These are phyloP conservation scores for Siniperca knerii DNA, from an alignment of 2,113 vertebrate species.

Conservation along the genomic window DNA sequence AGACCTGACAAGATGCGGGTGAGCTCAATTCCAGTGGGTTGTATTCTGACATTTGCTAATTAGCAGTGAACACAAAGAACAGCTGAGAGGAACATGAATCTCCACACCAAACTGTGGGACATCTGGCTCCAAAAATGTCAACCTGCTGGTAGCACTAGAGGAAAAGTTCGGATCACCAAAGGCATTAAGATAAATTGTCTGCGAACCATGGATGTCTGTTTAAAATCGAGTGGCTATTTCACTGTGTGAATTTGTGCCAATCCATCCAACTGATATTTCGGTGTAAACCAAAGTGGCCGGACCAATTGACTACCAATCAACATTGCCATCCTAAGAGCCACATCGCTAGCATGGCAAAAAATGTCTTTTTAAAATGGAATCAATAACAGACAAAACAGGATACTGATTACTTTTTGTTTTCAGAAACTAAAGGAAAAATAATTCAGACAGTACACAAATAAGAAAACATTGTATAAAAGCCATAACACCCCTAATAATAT, in stretches of 20 bases:
- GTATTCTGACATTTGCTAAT: background rate
- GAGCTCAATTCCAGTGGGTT: background rate
- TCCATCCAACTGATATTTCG: background rate
- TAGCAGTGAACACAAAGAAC: background rate
- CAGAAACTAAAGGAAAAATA: background rate
- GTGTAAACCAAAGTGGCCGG: background rate
- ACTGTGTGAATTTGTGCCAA: too few species aligned
- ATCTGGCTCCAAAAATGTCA: background rate
- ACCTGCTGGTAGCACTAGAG: background rate
- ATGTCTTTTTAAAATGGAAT: background rate
- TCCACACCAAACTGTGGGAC: background rate
- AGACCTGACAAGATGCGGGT: background rate
- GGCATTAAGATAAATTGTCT: background rate
- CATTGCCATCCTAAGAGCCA: too few species aligned
- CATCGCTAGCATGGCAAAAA: background rate
- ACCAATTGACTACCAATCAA: background rate
- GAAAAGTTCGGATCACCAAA: background rate
- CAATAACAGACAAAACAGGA: background rate
- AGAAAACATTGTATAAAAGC: conserved; percentile 3
- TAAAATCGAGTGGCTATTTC: too few species aligned
- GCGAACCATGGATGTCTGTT: too few species aligned
- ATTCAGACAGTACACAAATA: background rate
- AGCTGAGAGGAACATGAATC: background rate
- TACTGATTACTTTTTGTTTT: background rate
- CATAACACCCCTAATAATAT: conserved; percentile 13